Conservation (phyloP, 2,888 invertebrate species). For the Drosophila maculinotata region DNA sequence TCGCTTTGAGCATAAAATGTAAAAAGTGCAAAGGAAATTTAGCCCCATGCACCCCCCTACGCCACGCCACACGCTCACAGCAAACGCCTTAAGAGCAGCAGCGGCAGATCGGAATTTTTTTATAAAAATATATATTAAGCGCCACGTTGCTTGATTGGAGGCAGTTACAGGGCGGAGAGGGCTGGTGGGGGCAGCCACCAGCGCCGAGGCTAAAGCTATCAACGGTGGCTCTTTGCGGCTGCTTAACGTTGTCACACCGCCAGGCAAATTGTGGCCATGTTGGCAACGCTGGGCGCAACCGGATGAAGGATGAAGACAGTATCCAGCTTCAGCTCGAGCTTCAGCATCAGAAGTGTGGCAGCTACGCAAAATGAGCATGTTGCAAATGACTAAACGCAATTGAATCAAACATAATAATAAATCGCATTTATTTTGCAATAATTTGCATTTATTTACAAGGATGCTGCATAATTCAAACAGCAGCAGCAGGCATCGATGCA, state of each 20-base stretch:
- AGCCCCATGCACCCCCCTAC: slow-evolving; percentile 19
- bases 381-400: slow-evolving; percentile 59
- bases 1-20: slow-evolving; percentile 75
- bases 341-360: background rate
- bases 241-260: slow-evolving; percentile 75
- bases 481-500: background rate
- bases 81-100: slow-evolving; percentile 18
- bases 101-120: slow-evolving; percentile 66
- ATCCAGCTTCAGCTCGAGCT: too few relatives aligned
- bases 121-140: slow-evolving; percentile 55
- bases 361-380: slow-evolving; percentile 61
- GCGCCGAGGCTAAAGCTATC: slow-evolving; percentile 58
- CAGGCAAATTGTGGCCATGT: slow-evolving; percentile 64
- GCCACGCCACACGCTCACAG: slow-evolving; percentile 1
- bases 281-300: slow-evolving; percentile 9
- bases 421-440: slow-evolving; percentile 73
- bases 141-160: slow-evolving; percentile 43
- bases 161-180: background rate
- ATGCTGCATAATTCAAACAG: slow-evolving; percentile 27
- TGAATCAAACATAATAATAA: slow-evolving; percentile 73
- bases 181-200: background rate
- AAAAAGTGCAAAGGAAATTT: slow-evolving; percentile 74
- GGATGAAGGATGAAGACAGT: slow-evolving; percentile 32
- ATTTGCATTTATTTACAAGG: slow-evolving; percentile 61
- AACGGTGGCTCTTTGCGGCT: slow-evolving; percentile 64